Percentiles rank a stretch among this genome's conserved stretches.
phyloP scores from a whole-genome alignment of 2,888 invertebrate genomes.

The Thalpophila matura region DNA sequence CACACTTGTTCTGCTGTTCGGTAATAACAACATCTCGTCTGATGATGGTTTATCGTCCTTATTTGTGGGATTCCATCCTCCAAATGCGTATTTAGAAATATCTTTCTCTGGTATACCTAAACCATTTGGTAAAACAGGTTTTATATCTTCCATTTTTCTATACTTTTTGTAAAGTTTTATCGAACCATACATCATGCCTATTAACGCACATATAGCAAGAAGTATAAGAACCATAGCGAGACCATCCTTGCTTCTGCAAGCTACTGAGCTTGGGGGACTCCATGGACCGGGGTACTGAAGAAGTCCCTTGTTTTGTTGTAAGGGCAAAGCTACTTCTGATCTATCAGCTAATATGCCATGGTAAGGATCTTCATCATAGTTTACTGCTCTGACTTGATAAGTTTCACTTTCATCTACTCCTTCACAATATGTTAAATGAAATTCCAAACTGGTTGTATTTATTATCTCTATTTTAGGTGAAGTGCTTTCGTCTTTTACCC shows the following conservation, averaged over 20 bases:
- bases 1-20: constrained; percentile 78
- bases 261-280: constrained; percentile 79
- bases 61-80: constrained; percentile 80
- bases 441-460: constrained; percentile 75
- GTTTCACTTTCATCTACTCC: constrained; percentile 76
- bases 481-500: constrained; percentile 75
- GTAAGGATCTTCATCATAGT: constrained; percentile 78
- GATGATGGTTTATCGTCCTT: constrained; percentile 87
- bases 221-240: constrained; percentile 79
- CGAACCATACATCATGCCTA: constrained; percentile 77
- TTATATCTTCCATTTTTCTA: constrained; percentile 92
- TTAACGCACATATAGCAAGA: constrained; percentile 75
- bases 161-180: constrained; percentile 91
- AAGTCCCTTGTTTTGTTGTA: constrained; percentile 51
- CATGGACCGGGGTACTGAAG: constrained; percentile 79
- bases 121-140: constrained; percentile 93
- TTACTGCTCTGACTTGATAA: constrained; percentile 84
- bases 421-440: constrained; percentile 76
- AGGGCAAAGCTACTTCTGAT: constrained; percentile 70
- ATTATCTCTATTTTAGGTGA: constrained; percentile 64
- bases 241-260: constrained; percentile 78
- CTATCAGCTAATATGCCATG: constrained; percentile 76
- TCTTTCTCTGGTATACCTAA: constrained; percentile 88
- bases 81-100: constrained; percentile 82
- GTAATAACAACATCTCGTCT: constrained; percentile 85